Evolutionary conservation across 2,797 vertebrate genomes (phyloP), one percentile per base, ranked within the genome.

Genomic region (Silurus lanzhouensis): DNA sequence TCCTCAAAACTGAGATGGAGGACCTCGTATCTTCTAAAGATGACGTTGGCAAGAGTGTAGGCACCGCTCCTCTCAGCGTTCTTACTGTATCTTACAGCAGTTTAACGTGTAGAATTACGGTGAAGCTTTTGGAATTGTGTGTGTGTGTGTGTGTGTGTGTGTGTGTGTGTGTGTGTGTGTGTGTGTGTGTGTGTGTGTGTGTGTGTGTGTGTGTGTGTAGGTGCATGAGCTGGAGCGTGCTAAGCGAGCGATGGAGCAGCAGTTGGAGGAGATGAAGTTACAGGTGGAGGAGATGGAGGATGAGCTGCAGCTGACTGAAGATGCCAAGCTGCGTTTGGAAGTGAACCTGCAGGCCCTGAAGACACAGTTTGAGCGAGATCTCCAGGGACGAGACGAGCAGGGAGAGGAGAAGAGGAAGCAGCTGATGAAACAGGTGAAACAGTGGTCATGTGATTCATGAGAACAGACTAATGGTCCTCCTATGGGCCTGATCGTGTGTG

Each of bases 271-370:
- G 94, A 99, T 98, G 97, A 97, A 94, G 88, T 95, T 95, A 3
- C 98, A 99, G 92, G 91, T 99, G 86, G 98, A 99, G 89, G 98
- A 99, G 88, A 93, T 99, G 78, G 98, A 99, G 88, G 98, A 99
- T 9, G 98, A 99, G 22, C 95, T 99, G 44, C 98, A 99, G 94
- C 94, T 97, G 77, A 99, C 98, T 0, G 98, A 99, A 87, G 98
- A 99, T 0, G 97, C 98, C 87, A 99, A 99, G 67, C 95, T 99
- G 46, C 96, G 98, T 22, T 92, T 99, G 92, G 98, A 99, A 91
- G 98, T 99, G 90, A 99, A 99, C 94, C 97, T 99, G 97, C 98
- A 99, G 94, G 98, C 98, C 84, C 95, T 97, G 96, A 99, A 98
- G 90, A 96, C 98, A 22, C 98, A 99, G 94, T 97, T 96, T 71